Percentiles rank a stretch among this genome's conserved stretches.
These are phyloP conservation scores for Amaurobius ferox DNA, from an alignment of 2,888 invertebrate genomes.

Conservation along the genomic window DNA sequence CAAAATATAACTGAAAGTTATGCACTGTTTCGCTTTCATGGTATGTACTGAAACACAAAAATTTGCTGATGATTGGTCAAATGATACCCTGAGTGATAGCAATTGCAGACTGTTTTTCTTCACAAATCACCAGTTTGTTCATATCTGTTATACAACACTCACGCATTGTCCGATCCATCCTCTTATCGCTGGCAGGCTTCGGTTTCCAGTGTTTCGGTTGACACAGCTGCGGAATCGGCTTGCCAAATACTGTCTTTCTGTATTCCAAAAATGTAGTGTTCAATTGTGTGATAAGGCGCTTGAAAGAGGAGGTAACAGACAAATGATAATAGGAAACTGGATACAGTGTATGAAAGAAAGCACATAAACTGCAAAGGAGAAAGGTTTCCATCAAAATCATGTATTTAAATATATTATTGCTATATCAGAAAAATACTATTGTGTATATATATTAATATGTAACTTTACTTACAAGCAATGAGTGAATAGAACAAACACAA, in stretches of 20 bases:
- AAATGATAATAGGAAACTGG: constrained; percentile 54
- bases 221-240: not conserved
- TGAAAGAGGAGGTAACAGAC: constrained; percentile 61
- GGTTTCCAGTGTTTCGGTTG: constrained; percentile 19
- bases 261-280: constrained; percentile 28
- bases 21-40: too few species aligned
- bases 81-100: too few species aligned
- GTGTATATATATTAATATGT: too few species aligned
- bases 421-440: too few species aligned
- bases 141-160: constrained; percentile 38
- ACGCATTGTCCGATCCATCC: constrained; percentile 16
- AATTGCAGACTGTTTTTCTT: not conserved
- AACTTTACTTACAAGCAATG: too few species aligned
- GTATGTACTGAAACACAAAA: too few species aligned
- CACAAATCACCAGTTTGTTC: not conserved
- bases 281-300: constrained; percentile 38
- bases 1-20: too few species aligned
- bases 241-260: constrained; percentile 28
- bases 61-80: too few species aligned
- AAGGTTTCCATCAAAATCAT: not conserved
- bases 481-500: too few species aligned
- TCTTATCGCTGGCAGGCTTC: not conserved
- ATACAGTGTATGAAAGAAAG: constrained; percentile 54
- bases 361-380: constrained; percentile 52
- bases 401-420: too few species aligned